These are phyloP conservation scores for Papilio gigon DNA, from an alignment of 2,888 invertebrate species.

Conservation along the genomic window DNA sequence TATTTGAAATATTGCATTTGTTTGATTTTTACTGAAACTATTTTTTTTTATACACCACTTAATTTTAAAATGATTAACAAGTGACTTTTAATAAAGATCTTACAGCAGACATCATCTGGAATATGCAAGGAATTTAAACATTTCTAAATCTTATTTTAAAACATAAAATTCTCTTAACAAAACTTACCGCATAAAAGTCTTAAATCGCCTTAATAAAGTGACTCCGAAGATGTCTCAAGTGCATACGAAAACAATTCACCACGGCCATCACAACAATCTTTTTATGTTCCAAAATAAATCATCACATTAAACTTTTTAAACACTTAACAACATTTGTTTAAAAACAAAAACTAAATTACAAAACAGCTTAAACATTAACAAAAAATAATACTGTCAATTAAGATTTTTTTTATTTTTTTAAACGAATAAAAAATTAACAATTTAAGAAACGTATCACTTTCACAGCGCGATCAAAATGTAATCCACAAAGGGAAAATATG, in stretches of 20 bases:
- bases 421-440: not conserved
- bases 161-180: not conserved
- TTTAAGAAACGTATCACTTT: slow-evolving; percentile 29
- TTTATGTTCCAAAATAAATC: slow-evolving; percentile 51
- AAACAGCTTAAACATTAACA: slow-evolving; percentile 40
- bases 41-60: no score
- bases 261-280: slow-evolving; percentile 34
- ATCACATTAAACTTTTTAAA: slow-evolving; percentile 48
- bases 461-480: slow-evolving; percentile 25
- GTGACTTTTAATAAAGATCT: no score
- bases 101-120: no score
- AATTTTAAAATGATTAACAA: no score
- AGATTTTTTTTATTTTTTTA: not conserved
- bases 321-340: slow-evolving; percentile 55
- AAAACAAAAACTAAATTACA: slow-evolving; percentile 49
- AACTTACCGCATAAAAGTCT: slow-evolving; percentile 17
- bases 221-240: not conserved
- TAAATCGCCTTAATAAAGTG: not conserved
- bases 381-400: slow-evolving; percentile 25
- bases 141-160: not conserved
- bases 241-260: slow-evolving; percentile 23
- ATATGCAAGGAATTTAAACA: not conserved
- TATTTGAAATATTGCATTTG: no score
- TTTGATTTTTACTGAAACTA: no score
- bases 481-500: slow-evolving; percentile 11